Base-by-base conservation (phyloP, 2,888 invertebrate species). In the Ganaspis brasiliensis region DNA sequence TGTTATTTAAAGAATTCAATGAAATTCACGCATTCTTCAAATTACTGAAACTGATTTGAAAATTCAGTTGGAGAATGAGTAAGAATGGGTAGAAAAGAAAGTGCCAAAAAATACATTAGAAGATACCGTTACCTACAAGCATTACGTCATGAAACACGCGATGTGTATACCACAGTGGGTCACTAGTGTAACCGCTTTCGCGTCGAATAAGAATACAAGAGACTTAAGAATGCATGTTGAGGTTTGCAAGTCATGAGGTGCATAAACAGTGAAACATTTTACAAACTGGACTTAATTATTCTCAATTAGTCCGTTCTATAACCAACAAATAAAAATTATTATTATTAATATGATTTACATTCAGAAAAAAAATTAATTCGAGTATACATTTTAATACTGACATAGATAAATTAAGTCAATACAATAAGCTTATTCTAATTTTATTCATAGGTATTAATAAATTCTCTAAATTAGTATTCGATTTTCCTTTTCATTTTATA, bases 111-210 rank as follows among this genome's bases (percentile, higher is more conserved):
- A 77, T 75, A 77, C 82, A 82, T 79, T 83, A 85, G 83, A 80
- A 76, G 76, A 74, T 85, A 83, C 85, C 85, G 85, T 85, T 85
- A 85, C 76, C 78, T 81, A 84, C 81, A 83, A 85, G 82, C 82
- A 80, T 84, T 84, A 81, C 84, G 84, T 83, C 84, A 84, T 75
- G 73, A 76, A 79, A 77, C 81, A 81, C 79, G 80, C 81, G 80
- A 78, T 71, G 70, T 59, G 67, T 78, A 72, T 74, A 26, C 67
- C 40, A 79, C 82, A 85, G 81, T 85, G 83, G 85, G 85, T 85
- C 85, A 84, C 79, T 81, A 80, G 81, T 80, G 81, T 81, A 80
- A 81, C 81, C 74, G 85, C 85, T 85, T 85, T 84, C 85, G 85
- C 84, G 82, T 79, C 79, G 71, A 78, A 75, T 67, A 70, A 78